phyloP scores from a whole-genome alignment of 2,113 vertebrate species.

The Amblyornis subalaris region DNA sequence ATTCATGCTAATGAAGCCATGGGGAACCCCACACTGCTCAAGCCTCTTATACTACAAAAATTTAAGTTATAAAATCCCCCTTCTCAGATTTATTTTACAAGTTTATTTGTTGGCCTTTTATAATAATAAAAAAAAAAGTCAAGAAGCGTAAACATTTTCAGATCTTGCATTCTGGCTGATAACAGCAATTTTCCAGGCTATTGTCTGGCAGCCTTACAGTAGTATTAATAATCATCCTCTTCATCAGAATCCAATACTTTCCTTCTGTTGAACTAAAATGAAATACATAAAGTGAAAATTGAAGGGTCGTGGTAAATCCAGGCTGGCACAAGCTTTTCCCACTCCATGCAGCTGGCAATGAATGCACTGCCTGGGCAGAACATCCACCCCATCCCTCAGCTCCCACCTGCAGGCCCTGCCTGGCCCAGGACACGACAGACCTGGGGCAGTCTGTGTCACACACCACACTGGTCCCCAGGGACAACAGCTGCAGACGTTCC shows the following conservation, averaged over 20 bases:
- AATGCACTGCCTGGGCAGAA: background rate
- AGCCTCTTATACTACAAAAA: slow-evolving; percentile 31
- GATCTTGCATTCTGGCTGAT: slow-evolving; percentile 25
- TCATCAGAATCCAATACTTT: slow-evolving; percentile 98
- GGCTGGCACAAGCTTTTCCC: background rate
- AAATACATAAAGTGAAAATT: background rate
- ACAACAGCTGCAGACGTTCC: background rate
- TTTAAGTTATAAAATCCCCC: slow-evolving; percentile 40
- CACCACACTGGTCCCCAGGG: background rate
- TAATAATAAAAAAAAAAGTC: background rate
- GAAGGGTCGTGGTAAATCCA: background rate
- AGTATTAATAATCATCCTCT: slow-evolving; percentile 82
- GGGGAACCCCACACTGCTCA: background rate
- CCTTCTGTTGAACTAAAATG: slow-evolving; percentile 90
- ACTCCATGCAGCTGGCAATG: fast-evolving
- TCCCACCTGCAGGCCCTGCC: background rate
- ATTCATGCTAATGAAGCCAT: background rate
- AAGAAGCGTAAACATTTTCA: slow-evolving; percentile 45
- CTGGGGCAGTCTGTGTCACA: background rate
- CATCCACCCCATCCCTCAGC: background rate
- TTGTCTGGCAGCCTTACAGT: slow-evolving; percentile 32
- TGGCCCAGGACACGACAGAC: background rate
- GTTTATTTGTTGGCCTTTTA: slow-evolving; percentile 28
- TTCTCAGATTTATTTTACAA: slow-evolving; percentile 5
- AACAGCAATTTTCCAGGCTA: background rate